phyloP scores from a whole-genome alignment of 2,888 invertebrate species.

The Tricholauxania praeusta region DNA sequence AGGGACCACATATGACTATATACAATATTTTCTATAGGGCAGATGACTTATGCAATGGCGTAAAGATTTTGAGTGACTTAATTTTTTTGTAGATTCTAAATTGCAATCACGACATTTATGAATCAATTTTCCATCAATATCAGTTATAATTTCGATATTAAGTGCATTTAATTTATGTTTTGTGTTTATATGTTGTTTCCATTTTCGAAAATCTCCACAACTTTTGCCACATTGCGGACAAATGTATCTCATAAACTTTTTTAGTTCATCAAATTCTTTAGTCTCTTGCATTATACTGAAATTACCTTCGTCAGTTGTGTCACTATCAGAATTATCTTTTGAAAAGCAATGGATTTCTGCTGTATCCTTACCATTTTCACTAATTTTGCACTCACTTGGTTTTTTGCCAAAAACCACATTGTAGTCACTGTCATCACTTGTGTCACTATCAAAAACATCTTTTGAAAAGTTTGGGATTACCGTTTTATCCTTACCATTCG shows the following conservation, averaged over 20 bases:
- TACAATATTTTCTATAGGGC: conserved; percentile 19
- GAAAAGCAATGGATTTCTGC: too few relatives aligned
- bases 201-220: conserved; percentile 30
- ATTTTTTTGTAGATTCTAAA: conserved; percentile 18
- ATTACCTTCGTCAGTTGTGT: not conserved
- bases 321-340: conserved; percentile 2
- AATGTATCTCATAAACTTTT: conserved; percentile 6
- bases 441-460: not conserved
- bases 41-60: conserved; percentile 36
- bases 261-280: not conserved
- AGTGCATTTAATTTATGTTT: conserved; percentile 38
- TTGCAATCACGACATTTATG: conserved; percentile 38
- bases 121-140: conserved; percentile 29
- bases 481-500: not conserved
- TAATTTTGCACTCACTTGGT: not conserved
- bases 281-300: not conserved
- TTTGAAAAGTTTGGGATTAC: not conserved
- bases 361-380: not conserved
- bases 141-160: conserved; percentile 39
- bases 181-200: conserved; percentile 39
- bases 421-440: not conserved
- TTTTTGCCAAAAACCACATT: not conserved
- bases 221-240: conserved; percentile 38
- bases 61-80: not conserved
- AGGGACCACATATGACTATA: too few relatives aligned